These are phyloP conservation scores for Holcopasites calliopsidis DNA, from an alignment of 1,140 invertebrate species.

Conservation along the genomic window DNA sequence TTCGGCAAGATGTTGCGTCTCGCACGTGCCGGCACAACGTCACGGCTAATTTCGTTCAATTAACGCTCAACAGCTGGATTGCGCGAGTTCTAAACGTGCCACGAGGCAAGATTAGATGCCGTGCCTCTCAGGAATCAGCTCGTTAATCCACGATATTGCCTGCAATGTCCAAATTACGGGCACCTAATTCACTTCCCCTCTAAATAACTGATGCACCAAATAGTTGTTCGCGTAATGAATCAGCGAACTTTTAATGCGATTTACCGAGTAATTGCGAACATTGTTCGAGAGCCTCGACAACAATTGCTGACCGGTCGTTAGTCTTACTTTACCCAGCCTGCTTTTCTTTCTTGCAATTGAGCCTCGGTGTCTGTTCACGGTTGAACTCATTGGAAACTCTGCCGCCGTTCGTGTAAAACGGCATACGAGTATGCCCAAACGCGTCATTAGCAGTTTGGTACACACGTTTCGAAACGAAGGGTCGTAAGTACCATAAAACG, in stretches of 20 bases:
- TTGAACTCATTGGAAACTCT: background rate
- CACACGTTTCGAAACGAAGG: background rate
- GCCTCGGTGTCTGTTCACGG: background rate
- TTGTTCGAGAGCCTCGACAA: background rate
- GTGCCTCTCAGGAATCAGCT: background rate
- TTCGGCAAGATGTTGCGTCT: constrained; percentile 3
- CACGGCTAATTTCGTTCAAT: constrained; percentile 47
- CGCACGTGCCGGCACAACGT: constrained; percentile 9
- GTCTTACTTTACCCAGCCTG: background rate
- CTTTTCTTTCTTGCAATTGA: background rate
- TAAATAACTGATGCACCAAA: too few relatives aligned
- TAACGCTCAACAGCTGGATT: constrained; percentile 6
- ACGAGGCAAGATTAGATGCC: constrained; percentile 1
- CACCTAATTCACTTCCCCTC: too few relatives aligned
- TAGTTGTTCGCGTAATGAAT: too few relatives aligned
- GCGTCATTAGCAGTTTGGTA: constrained; percentile 1
- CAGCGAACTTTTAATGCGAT: too few relatives aligned
- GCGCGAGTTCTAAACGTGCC: background rate
- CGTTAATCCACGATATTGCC: background rate
- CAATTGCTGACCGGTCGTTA: background rate
- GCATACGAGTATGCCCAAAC: background rate
- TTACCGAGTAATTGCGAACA: background rate
- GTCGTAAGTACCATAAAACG: constrained; percentile 4
- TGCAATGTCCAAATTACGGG: background rate
- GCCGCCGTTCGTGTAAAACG: constrained; percentile 23